These are phyloP conservation scores for Drosophila mulleri DNA, from an alignment of 2,888 invertebrate species.

Conservation along the genomic window DNA sequence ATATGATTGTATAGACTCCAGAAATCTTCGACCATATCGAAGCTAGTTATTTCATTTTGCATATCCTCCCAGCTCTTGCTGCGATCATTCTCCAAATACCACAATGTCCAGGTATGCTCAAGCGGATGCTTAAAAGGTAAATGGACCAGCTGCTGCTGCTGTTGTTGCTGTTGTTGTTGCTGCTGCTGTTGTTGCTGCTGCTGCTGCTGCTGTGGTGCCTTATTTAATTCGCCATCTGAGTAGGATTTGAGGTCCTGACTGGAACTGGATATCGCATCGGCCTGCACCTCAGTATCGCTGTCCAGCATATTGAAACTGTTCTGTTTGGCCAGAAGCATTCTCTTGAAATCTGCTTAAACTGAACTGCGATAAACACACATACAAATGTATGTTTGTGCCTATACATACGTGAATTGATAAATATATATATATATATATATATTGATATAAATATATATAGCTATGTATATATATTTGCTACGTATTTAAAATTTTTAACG, in stretches of 20 bases:
- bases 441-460: neutral
- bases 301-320: slow-evolving; percentile 49
- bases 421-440: neutral
- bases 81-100: slow-evolving; percentile 98
- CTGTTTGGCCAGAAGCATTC: slow-evolving; percentile 48
- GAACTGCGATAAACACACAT: neutral
- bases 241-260: slow-evolving; percentile 36
- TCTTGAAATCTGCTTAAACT: neutral
- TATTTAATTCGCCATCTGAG: slow-evolving; percentile 31
- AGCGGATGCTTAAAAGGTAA: slow-evolving; percentile 92
- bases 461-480: slow-evolving; percentile 3
- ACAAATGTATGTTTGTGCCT: neutral
- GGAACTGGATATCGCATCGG: slow-evolving; percentile 42
- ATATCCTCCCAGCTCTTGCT: slow-evolving; percentile 94
- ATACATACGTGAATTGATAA: neutral
- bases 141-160: slow-evolving; percentile 32
- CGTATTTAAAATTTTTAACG: slow-evolving; percentile 20
- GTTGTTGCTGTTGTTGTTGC: neutral
- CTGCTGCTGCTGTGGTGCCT: neutral
- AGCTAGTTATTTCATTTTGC: slow-evolving; percentile 95
- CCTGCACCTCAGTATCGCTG: slow-evolving; percentile 36
- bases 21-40: slow-evolving; percentile 98
- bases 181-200: neutral
- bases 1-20: slow-evolving; percentile 97
- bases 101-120: slow-evolving; percentile 97